Evolutionary conservation across 2,113 vertebrate genomes (phyloP).

Genomic region (Spilogale gracilis): DNA sequence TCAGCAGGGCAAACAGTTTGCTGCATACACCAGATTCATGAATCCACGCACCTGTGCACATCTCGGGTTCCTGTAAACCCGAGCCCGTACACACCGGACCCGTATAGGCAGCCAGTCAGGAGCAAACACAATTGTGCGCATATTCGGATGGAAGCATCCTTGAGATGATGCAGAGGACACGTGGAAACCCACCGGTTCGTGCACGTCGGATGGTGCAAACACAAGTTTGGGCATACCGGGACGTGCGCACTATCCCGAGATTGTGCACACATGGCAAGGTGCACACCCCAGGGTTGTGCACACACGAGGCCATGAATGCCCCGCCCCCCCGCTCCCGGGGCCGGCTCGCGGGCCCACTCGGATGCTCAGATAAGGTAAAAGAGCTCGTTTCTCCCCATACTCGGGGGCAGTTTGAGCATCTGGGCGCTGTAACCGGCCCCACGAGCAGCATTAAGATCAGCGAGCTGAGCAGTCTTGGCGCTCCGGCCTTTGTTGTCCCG

Average conservation of each 20-base stretch:
- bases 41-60: neutral
- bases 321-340: neutral
- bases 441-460: neutral
- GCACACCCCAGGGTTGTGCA: neutral
- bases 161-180: neutral
- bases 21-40: neutral
- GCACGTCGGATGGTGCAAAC: neutral
- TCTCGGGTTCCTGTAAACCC: neutral
- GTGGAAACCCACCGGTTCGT: neutral
- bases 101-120: too few species aligned
- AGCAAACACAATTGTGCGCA: neutral
- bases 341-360: neutral
- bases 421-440: conserved; percentile 21
- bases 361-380: neutral
- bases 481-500: conserved; percentile 78
- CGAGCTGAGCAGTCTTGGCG: neutral
- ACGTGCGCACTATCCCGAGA: too few species aligned
- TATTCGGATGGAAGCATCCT: neutral
- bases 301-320: neutral
- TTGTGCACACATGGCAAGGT: neutral
- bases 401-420: neutral
- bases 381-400: neutral
- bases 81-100: neutral
- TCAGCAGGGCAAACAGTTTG: neutral
- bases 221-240: neutral